Percentiles rank a stretch among this genome's conserved stretches.
These are phyloP conservation scores for Orius insidiosus DNA, from an alignment of 1,140 invertebrate genomes.

Conservation along the genomic window DNA sequence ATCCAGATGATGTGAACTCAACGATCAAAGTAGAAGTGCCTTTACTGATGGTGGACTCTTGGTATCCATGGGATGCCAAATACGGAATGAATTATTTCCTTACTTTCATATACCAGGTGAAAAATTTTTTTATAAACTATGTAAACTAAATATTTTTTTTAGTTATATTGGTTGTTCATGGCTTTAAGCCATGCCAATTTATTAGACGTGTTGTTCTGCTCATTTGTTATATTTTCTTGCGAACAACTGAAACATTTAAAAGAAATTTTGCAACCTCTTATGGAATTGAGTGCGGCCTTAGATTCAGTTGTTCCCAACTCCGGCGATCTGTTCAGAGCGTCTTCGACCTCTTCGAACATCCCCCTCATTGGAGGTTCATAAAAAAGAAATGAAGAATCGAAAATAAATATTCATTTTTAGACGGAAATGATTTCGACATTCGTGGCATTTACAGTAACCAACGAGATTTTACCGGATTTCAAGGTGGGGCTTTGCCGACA, in stretches of 20 bases:
- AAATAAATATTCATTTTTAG: constrained; percentile 11
- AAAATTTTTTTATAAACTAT: too few relatives aligned
- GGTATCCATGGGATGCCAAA: constrained; percentile 50
- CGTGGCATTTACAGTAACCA: constrained; percentile 54
- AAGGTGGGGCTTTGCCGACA: constrained; percentile 40
- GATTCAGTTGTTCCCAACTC: constrained; percentile 64
- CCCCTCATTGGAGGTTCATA: constrained; percentile 31
- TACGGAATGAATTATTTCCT: constrained; percentile 44
- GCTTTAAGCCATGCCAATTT: constrained; percentile 51
- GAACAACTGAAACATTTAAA: constrained; percentile 69
- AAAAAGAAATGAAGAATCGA: background rate
- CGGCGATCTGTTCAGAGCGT: constrained; percentile 49
- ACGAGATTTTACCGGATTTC: constrained; percentile 55
- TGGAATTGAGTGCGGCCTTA: constrained; percentile 61
- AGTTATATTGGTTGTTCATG: constrained; percentile 57
- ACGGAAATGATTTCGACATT: constrained; percentile 40
- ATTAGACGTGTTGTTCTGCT: constrained; percentile 59
- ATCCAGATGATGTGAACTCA: constrained; percentile 49
- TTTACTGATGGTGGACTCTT: constrained; percentile 51
- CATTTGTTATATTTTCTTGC: constrained; percentile 64
- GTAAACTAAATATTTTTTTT: too few relatives aligned
- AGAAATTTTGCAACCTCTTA: constrained; percentile 64
- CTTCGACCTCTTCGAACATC: constrained; percentile 36
- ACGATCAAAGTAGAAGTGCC: constrained; percentile 49
- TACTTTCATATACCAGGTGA: constrained; percentile 48